Evolutionary conservation across 2,797 vertebrate species (phyloP), one percentile per base, ranked within the genome.

Genomic region (Crax fasciolata): DNA sequence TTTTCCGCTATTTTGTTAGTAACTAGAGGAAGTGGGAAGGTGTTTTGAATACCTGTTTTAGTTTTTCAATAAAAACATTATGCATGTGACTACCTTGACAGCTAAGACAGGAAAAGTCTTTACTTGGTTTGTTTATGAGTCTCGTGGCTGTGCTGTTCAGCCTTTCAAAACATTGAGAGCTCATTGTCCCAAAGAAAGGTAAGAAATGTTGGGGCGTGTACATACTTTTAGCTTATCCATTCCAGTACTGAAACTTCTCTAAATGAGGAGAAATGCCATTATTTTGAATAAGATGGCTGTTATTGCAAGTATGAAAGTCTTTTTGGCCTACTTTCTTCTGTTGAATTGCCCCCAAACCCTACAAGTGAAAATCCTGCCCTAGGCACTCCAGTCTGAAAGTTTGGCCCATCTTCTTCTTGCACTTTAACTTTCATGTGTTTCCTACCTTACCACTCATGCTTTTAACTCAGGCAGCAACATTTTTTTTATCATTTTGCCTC

Each of bases 21-120:
- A 80, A 71, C 77, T 72, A 63, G 65, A 86, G 84, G 87, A 95
- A 87, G 94, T 95, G 84, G 72, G 77, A 85, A 91, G 44, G 70
- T 87, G 80, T 89, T 94, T 95, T 92, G 74, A 71, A 87, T 76
- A 73, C 84, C 72, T 91, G 68, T 24, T 92, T 87, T 79, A 63
- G 52, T 87, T 85, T 94, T 80, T 75, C 71, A 71, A 5, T 80
- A 84, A 94, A 81, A 87, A 90, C 82, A 82, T 17, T 55, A 18
- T 5, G 13, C 35, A 4, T 73, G 63, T 59, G 55, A 62, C 59
- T 70, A 28, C 23, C 43, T 68, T 66, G 79, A 63, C 57, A 73
- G 35, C 65, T 55, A 73, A 70, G 48, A 85, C 67, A 82, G 57
- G 24, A 79, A 32, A 58, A 84, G 16, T 18, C 63, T 77, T 41